Base-by-base conservation (phyloP, 2,888 invertebrate genomes). In the Cantharis lateralis region DNA sequence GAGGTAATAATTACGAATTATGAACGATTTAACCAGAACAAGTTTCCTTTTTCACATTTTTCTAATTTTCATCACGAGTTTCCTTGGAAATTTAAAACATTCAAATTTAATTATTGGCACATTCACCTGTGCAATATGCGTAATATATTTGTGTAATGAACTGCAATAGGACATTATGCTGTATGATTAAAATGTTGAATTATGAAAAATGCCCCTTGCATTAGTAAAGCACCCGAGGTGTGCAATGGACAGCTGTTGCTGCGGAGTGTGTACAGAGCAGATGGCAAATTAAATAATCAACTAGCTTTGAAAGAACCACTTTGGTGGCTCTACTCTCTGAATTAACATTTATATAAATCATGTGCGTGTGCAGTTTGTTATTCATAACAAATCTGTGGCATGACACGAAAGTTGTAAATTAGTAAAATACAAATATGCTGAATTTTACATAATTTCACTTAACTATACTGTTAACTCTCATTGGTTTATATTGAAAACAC, bases 201-300 rank as follows among this genome's bases (percentile, higher is more conserved):
- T 76, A 76, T 76, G 76, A 76, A 76, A 76, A 76, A 72, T 73
- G 68, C 76, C 70, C 73, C 70, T 64, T 62, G 73, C 76, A 73
- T 76, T 76, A 73, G 78, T 64, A 71, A 69, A 66, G 76, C 75
- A 69, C 71, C 74, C 62, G 75, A 70, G 74, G 75, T 74, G 78
- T 78, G 72, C 69, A 69, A 72, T 63, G 62, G 79, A 75, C 79
- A 79, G 79, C 79, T 79, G 79, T 73, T 76, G 73, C 73, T 78
- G 71, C 75, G 76, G 78, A 71, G 78, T 78, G 79, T 78, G 79
- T 75, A 77, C 75, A 74, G 72, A 79, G 79, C 80, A 80, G 80
- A 80, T 80, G 80, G 80, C 79, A 77, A 80, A 80, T 80, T 80
- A 80, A 80, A 80, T 80, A 80, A 80, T 80, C 79, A 79, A 79